Evolutionary conservation across 2,888 invertebrate species (phyloP).

Genomic region (Falcaria lacertinaria): DNA sequence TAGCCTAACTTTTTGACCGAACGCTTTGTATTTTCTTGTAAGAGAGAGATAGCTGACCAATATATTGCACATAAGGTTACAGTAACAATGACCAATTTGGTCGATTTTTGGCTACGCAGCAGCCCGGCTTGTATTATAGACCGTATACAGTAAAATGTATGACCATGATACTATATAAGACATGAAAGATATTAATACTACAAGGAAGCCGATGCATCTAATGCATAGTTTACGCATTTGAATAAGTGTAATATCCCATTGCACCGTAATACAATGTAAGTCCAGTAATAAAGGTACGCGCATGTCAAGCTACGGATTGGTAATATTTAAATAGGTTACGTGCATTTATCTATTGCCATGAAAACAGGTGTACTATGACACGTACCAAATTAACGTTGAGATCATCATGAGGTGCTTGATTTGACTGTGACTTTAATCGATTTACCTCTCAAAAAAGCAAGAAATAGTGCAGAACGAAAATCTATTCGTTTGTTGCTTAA

Average conservation of each 20-base stretch:
- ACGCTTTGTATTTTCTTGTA: too few species aligned
- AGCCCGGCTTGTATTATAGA: too few species aligned
- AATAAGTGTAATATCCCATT: constrained; percentile 1
- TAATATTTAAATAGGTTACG: constrained; percentile 14
- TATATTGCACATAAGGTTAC: too few species aligned
- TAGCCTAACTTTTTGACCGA: too few species aligned
- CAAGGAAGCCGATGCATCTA: background rate
- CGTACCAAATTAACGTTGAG: constrained; percentile 22
- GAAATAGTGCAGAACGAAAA: too few species aligned
- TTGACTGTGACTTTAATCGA: constrained; percentile 9
- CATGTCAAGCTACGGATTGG: constrained; percentile 19
- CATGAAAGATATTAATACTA: too few species aligned
- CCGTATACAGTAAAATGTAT: too few species aligned
- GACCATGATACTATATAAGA: constrained; percentile 1
- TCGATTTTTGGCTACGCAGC: too few species aligned
- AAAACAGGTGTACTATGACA: constrained; percentile 24
- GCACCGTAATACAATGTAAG: background rate
- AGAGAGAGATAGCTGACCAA: too few species aligned
- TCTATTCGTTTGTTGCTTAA: too few species aligned
- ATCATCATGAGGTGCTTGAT: constrained; percentile 17
- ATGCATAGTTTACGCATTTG: background rate
- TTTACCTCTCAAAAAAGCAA: too few species aligned
- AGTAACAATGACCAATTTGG: background rate
- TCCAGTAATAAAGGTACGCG: constrained; percentile 1
- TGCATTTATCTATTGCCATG: constrained; percentile 23